Evolutionary conservation across 2,113 vertebrate species (phyloP), one percentile per base, ranked within the genome.

Genomic region (Astatotilapia flaviijosephi): DNA sequence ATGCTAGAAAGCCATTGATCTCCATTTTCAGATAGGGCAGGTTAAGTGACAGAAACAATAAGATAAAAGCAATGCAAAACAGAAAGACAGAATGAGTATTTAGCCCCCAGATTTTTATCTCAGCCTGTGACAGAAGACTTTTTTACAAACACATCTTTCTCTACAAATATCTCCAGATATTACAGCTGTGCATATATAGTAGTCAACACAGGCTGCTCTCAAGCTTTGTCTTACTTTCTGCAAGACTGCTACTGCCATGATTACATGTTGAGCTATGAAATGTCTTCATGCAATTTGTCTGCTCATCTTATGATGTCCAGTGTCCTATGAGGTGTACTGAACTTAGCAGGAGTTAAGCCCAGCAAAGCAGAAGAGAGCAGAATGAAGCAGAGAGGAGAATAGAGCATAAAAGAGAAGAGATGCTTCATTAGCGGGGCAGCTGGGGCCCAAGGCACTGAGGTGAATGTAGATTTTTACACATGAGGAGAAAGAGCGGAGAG

Each of bases 401-500:
- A 40, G 81, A 90, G 70, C 55, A 80, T 73, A 79, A 87, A 91
- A 80, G 86, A 82, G 75, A 83, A 77, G 90, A 81, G 82, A 90
- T 84, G 91, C 92, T 94, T 95, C 93, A 93, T 95, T 95, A 94
- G 86, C 75, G 19, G 89, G 85, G 79, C 94, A 91, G 91, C 93
- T 91, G 89, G 88, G 88, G 91, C 94, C 89, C 3, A 47, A 58
- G 91, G 93, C 88, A 19, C 87, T 47, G 87, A 93, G 91, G 94
- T 94, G 95, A 92, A 93, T 93, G 91, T 91, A 83, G 85, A 93
- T 93, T 94, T 90, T 93, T 91, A 93, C 91, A 93, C 94, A 91
- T 82, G 89, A 91, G 26, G 70, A 83, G 91, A 93, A 87, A 92
- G 77, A 85, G 86, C 28, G 7, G 62, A 86, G 86, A 94, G 88